Evolutionary conservation across 2,888 invertebrate species (phyloP).

Genomic region (Stenotaenia linearis): DNA sequence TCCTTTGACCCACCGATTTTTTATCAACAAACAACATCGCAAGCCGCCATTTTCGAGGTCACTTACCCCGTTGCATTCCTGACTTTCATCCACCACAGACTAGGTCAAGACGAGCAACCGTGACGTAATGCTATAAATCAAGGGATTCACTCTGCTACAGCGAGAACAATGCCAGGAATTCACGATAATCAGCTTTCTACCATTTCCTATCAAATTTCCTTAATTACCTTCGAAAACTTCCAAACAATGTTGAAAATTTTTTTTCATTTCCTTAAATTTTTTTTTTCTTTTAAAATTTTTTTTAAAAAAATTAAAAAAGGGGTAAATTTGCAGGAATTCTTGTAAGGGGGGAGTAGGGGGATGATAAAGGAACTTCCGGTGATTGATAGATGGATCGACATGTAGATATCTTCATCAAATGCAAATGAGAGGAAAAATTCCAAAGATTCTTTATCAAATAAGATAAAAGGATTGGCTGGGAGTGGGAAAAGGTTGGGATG

Average conservation of each 20-base stretch:
- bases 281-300: not conserved
- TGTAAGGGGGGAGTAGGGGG: too few relatives aligned
- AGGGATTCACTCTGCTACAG: not conserved
- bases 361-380: not conserved
- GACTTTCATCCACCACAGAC: slow-evolving; percentile 7
- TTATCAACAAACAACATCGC: not conserved
- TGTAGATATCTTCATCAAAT: slow-evolving; percentile 3
- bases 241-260: not conserved
- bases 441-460: slow-evolving; percentile 19
- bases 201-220: not conserved
- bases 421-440: slow-evolving; percentile 10
- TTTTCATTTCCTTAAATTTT: too few relatives aligned
- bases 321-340: not conserved
- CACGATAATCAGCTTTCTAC: not conserved
- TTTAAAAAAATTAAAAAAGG: not conserved
- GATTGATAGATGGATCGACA: not conserved
- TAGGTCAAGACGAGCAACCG: slow-evolving; percentile 2
- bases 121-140: not conserved
- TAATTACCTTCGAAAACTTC: not conserved
- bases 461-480: not conserved
- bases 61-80: not conserved
- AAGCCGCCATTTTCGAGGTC: not conserved
- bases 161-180: not conserved
- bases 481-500: not conserved
- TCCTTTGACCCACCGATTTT: not conserved